phyloP scores from a whole-genome alignment of 1,140 invertebrate genomes.

The Tetragonula clypearis region DNA sequence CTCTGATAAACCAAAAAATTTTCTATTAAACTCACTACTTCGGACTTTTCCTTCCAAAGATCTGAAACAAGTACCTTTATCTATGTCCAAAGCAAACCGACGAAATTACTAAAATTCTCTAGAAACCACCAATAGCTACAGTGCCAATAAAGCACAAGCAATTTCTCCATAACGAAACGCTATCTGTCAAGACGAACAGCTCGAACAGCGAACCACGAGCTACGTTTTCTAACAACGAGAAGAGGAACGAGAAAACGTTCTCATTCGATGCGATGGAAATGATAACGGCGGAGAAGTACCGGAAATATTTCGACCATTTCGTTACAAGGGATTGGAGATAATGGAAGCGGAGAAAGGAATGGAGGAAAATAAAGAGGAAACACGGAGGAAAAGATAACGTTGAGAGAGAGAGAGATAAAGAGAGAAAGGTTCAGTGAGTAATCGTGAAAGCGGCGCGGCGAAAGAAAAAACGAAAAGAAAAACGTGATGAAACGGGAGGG shows the following conservation, averaged over 20 bases:
- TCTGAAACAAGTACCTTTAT: no score
- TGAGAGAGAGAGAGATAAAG: background rate
- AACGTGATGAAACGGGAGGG: no score
- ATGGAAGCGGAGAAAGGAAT: background rate
- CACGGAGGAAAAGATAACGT: background rate
- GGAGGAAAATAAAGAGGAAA: constrained; percentile 21
- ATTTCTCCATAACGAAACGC: background rate
- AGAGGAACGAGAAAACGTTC: background rate
- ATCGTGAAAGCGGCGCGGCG: background rate
- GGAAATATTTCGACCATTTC: constrained; percentile 7
- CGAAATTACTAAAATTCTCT: background rate
- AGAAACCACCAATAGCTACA: background rate
- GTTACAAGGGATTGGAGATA: background rate
- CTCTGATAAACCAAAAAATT: no score
- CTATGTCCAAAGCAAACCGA: background rate
- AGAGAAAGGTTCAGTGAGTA: background rate
- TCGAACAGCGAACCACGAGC: background rate
- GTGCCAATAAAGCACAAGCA: background rate
- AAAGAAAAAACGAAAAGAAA: background rate
- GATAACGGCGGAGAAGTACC: constrained; percentile 3
- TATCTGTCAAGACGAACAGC: background rate
- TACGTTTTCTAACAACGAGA: background rate
- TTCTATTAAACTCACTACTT: no score
- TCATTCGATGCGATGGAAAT: background rate
- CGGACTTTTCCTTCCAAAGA: no score